These are phyloP conservation scores for Eubasilissa regina DNA, from an alignment of 1,140 invertebrate genomes.

Conservation along the genomic window DNA sequence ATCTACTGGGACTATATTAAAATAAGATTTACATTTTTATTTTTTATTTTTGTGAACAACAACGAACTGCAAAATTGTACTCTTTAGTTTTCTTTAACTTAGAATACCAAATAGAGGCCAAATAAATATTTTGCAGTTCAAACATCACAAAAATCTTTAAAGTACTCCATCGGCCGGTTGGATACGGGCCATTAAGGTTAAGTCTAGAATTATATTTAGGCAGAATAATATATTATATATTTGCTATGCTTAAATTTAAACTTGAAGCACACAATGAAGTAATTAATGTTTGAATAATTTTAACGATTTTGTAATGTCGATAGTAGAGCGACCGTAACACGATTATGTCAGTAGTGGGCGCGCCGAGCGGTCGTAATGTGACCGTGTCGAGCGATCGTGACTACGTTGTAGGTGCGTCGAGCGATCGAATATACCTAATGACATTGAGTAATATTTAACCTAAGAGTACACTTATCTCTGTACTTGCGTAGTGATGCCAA, in stretches of 20 bases:
- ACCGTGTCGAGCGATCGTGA: too few relatives aligned
- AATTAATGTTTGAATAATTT: constrained; percentile 9
- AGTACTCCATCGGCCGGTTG: background rate
- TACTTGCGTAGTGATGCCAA: constrained; percentile 28
- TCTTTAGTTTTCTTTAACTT: constrained; percentile 25
- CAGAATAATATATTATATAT: constrained; percentile 30
- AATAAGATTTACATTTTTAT: too few relatives aligned
- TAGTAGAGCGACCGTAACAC: background rate
- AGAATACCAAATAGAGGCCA: constrained; percentile 16
- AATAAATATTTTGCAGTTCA: background rate
- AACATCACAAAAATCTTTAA: background rate
- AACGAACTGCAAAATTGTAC: background rate
- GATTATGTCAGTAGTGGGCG: too few relatives aligned
- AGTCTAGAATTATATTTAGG: constrained; percentile 24
- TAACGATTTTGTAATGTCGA: constrained; percentile 8
- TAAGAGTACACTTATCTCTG: constrained; percentile 20
- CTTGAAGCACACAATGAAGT: constrained; percentile 7
- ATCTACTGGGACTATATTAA: too few relatives aligned
- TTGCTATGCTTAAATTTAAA: constrained; percentile 25
- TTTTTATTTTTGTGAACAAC: too few relatives aligned
- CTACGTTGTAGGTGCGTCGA: background rate
- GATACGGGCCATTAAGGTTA: background rate
- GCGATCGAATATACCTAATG: background rate
- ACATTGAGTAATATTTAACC: constrained; percentile 24
- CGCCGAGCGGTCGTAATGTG: background rate